Conservation (phyloP, 2,113 vertebrate species). For the Vulpes lagopus region DNA sequence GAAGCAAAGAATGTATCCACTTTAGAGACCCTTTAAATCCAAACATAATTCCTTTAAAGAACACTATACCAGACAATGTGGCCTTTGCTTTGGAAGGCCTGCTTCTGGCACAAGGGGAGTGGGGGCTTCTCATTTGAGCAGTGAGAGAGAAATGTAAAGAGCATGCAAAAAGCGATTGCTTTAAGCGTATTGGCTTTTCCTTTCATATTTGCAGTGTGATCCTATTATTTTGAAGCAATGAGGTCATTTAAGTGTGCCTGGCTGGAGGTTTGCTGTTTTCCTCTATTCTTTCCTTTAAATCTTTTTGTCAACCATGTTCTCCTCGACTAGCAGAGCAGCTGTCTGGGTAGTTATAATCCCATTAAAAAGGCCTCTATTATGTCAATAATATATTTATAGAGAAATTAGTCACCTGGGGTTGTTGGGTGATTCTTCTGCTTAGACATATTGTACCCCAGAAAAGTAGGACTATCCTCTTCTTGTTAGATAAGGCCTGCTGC, state of each 20-base stretch:
- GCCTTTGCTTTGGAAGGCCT: conserved; percentile 65
- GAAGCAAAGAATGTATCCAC: conserved; percentile 63
- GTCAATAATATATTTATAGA: conserved; percentile 91
- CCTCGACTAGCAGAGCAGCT: conserved; percentile 87
- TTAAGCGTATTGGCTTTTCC: conserved; percentile 84
- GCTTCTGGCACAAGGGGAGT: conserved; percentile 43
- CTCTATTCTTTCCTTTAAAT: conserved; percentile 86
- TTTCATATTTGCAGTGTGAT: conserved; percentile 83
- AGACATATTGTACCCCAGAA: conserved; percentile 82
- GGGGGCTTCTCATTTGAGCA: conserved; percentile 55
- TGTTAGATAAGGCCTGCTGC: conserved; percentile 85
- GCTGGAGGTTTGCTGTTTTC: conserved; percentile 85
- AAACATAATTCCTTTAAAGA: conserved; percentile 70
- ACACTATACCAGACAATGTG: conserved; percentile 37
- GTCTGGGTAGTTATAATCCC: conserved; percentile 89
- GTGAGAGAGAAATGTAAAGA: conserved; percentile 71
- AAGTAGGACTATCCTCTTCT: conserved; percentile 75
- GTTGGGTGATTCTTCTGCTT: conserved; percentile 83
- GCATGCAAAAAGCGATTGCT: conserved; percentile 83
- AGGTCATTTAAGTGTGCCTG: conserved; percentile 86
- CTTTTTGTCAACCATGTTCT: conserved; percentile 89
- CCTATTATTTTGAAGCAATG: conserved; percentile 84
- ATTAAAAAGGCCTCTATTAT: conserved; percentile 88
- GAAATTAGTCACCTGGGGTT: conserved; percentile 88
- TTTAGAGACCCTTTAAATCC: conserved; percentile 53